Percentiles rank a stretch among this genome's conserved stretches.
These are phyloP conservation scores for Lasioglossum pauxillum DNA, from an alignment of 2,888 invertebrate species.

Conservation along the genomic window DNA sequence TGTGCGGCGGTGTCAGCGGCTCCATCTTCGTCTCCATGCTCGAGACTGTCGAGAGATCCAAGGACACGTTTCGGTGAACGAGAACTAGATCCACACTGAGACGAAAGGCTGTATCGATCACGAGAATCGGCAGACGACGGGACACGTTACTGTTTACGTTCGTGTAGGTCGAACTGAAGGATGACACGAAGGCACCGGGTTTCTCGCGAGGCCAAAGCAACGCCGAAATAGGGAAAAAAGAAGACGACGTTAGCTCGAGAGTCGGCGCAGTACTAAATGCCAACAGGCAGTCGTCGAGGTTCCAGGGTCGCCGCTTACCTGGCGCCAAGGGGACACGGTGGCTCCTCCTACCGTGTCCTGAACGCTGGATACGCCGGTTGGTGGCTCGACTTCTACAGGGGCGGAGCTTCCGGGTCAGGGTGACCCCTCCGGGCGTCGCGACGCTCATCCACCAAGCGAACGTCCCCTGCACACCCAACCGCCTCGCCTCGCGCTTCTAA, in stretches of 20 bases:
- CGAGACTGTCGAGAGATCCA: background rate
- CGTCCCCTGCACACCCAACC: constrained; percentile 16
- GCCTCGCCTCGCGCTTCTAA: constrained; percentile 7
- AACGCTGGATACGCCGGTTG: constrained; percentile 79
- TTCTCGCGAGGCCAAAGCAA: constrained; percentile 17
- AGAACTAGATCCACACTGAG: background rate
- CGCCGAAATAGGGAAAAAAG: constrained; percentile 28
- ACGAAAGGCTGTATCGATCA: background rate
- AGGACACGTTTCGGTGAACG: background rate
- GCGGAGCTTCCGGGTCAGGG: constrained; percentile 79
- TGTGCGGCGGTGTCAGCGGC: constrained; percentile 81
- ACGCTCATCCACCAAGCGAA: constrained; percentile 70
- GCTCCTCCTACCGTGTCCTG: constrained; percentile 81
- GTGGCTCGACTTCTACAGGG: constrained; percentile 79
- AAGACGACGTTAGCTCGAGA: constrained; percentile 61
- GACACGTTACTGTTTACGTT: constrained; percentile 16
- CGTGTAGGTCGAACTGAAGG: background rate
- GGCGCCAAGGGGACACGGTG: constrained; percentile 72
- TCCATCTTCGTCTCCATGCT: constrained; percentile 81
- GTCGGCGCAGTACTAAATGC: constrained; percentile 74
- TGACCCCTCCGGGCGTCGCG: constrained; percentile 78
- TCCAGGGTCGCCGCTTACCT: constrained; percentile 70
- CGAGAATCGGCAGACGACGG: background rate
- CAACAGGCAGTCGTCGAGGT: constrained; percentile 55
- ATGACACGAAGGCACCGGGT: background rate